These are phyloP conservation scores for Guaruba guarouba DNA, from an alignment of 2,113 vertebrate species.

Conservation along the genomic window DNA sequence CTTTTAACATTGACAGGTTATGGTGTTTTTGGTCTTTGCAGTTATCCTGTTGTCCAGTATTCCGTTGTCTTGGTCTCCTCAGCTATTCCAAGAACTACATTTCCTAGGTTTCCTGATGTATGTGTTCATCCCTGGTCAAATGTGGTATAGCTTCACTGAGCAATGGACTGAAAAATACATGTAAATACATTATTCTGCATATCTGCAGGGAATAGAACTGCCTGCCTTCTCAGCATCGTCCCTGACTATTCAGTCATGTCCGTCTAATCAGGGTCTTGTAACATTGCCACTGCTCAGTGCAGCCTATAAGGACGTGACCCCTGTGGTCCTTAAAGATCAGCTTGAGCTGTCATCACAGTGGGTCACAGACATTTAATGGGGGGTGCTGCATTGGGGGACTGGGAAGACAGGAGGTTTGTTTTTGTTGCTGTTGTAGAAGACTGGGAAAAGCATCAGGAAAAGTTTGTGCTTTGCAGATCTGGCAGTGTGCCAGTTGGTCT, in stretches of 20 bases:
- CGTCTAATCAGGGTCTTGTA: not conserved
- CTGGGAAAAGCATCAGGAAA: not conserved
- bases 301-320: rapidly evolving
- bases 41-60: not conserved
- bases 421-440: not conserved
- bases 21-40: not conserved
- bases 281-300: not conserved
- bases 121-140: not conserved
- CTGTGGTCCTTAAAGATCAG: not conserved
- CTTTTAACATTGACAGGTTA: not conserved
- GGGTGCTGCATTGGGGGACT: not conserved
- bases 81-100: not conserved
- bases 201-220: not conserved
- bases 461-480: not conserved
- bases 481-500: not conserved
- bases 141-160: rapidly evolving
- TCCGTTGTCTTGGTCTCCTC: not conserved
- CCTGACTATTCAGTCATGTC: not conserved
- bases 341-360: not conserved
- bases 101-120: not conserved
- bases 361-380: not conserved
- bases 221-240: rapidly evolving
- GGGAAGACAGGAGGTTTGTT: not conserved
- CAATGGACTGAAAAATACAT: not conserved
- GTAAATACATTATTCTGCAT: rapidly evolving